These are phyloP conservation scores for Grus americana DNA, from an alignment of 2,113 vertebrate species.

Conservation along the genomic window DNA sequence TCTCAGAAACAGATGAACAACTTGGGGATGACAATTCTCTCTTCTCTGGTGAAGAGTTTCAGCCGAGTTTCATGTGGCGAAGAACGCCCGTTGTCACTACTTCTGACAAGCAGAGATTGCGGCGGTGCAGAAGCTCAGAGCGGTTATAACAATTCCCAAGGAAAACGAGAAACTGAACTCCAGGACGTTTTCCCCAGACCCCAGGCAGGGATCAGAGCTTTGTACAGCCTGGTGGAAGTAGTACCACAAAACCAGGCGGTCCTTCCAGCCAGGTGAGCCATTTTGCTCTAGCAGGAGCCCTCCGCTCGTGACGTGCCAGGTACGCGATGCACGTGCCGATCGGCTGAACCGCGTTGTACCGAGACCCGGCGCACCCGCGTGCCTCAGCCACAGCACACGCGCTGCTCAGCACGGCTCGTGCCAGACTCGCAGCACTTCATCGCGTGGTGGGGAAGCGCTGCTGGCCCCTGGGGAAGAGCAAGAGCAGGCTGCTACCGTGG, in stretches of 20 bases:
- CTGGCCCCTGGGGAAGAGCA: not conserved
- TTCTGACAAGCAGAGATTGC: not conserved
- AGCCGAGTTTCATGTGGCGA: accelerated
- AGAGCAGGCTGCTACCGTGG: not conserved
- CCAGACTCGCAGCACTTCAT: accelerated
- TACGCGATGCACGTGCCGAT: accelerated
- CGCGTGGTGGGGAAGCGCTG: accelerated
- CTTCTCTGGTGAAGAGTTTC: not conserved
- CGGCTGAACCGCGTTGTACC: accelerated
- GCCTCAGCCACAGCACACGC: not conserved
- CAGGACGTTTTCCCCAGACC: not conserved
- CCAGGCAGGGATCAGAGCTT: not conserved
- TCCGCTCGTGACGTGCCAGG: accelerated
- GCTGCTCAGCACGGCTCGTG: accelerated
- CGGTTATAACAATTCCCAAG: not conserved
- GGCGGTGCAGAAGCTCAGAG: not conserved
- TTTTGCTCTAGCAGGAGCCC: not conserved
- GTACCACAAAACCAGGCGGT: not conserved
- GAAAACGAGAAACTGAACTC: not conserved
- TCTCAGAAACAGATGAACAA: not conserved
- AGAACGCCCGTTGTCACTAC: not conserved
- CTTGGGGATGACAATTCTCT: not conserved
- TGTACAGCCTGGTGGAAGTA: not conserved
- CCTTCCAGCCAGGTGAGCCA: not conserved
- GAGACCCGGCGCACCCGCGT: accelerated